phyloP scores from a whole-genome alignment of 1,140 invertebrate species.

The Aphelenchoides besseyi region DNA sequence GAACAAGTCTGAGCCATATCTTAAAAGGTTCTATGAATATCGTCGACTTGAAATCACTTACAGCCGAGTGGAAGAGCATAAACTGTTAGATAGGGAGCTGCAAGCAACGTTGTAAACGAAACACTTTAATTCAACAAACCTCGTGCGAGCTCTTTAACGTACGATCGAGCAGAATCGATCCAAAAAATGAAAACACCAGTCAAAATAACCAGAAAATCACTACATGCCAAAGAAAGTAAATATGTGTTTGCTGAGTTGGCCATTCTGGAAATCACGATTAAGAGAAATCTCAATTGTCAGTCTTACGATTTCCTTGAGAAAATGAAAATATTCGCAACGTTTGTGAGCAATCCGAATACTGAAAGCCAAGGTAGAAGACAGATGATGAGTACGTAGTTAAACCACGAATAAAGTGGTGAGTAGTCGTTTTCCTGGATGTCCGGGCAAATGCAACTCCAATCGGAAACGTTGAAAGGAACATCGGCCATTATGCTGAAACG shows the following conservation, averaged over 20 bases:
- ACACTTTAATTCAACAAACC: too few relatives aligned
- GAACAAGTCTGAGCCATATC: constrained; percentile 62
- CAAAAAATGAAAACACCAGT: constrained; percentile 62
- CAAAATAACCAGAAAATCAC: constrained; percentile 58
- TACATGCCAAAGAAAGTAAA: constrained; percentile 52
- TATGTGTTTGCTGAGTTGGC: constrained; percentile 59
- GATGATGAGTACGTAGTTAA: constrained; percentile 60
- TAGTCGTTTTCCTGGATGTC: constrained; percentile 58
- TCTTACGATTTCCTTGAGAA: constrained; percentile 48
- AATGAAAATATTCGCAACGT: constrained; percentile 58
- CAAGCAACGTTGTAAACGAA: too few relatives aligned
- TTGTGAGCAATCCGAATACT: constrained; percentile 58
- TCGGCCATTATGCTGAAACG: constrained; percentile 11
- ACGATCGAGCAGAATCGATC: constrained; percentile 57
- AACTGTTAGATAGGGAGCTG: constrained; percentile 61
- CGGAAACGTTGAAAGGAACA: constrained; percentile 16
- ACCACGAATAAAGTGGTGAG: constrained; percentile 62
- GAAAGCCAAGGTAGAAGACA: constrained; percentile 52
- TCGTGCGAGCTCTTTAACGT: constrained; percentile 53
- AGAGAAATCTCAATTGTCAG: too few relatives aligned
- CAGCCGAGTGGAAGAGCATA: constrained; percentile 50
- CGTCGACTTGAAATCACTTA: constrained; percentile 1
- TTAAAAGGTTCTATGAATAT: constrained; percentile 15
- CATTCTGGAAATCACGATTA: constrained; percentile 43
- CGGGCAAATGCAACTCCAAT: constrained; percentile 49